Percentiles rank a stretch among this genome's conserved stretches.
Conservation (phyloP, 2,797 vertebrate genomes). For the Rhincodon typus region DNA sequence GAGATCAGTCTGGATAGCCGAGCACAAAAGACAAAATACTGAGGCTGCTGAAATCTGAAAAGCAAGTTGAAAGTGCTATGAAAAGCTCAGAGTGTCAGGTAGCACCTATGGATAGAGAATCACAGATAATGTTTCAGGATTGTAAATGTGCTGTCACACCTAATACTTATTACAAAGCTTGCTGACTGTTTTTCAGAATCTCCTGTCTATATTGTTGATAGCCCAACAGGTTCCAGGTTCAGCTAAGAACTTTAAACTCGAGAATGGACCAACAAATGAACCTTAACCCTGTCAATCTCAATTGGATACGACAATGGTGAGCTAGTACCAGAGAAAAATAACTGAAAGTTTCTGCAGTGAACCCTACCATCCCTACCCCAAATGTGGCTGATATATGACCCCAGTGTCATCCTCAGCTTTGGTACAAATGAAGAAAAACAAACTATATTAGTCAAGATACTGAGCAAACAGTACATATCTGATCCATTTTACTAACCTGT, state of each 20-base stretch:
- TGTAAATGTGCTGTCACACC: too few species aligned
- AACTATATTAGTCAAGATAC: background rate
- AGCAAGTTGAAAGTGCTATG: background rate
- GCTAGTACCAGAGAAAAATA: background rate
- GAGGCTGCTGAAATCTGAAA: background rate
- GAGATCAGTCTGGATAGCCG: background rate
- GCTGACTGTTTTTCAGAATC: too few species aligned
- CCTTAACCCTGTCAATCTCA: background rate
- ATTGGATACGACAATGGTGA: background rate
- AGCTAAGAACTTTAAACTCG: too few species aligned
- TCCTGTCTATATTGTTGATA: too few species aligned
- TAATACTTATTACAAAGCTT: too few species aligned
- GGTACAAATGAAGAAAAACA: background rate
- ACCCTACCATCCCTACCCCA: background rate
- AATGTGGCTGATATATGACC: background rate
- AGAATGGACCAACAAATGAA: too few species aligned
- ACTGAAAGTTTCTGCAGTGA: background rate
- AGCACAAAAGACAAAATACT: background rate
- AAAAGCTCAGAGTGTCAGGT: background rate
- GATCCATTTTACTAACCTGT: background rate
- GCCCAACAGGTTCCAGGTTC: too few species aligned
- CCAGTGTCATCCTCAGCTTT: background rate
- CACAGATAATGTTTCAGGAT: too few species aligned
- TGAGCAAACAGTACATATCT: background rate
- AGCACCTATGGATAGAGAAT: too few species aligned